A percentile compares a stretch with the other conserved stretches of the same genome.
Evolutionary conservation across 1,140 invertebrate species (phyloP).

Genomic region (Drosophila parabipectinata): DNA sequence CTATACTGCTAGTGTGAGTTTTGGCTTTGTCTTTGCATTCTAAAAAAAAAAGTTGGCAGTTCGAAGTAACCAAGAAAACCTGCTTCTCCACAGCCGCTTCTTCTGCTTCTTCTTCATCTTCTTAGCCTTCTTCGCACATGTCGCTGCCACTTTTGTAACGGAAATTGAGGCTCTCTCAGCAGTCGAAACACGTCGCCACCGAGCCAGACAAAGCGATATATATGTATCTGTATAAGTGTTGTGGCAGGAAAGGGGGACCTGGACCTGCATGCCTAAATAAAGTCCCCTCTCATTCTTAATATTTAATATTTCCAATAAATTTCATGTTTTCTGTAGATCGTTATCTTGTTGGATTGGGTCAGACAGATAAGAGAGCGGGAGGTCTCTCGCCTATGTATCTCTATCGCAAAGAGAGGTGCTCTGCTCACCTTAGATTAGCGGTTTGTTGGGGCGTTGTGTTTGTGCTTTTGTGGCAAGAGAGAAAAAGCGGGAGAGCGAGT

Average conservation of each 20-base stretch:
- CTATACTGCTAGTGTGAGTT: neutral
- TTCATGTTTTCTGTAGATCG: slow-evolving; percentile 11
- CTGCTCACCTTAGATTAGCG: slow-evolving; percentile 5
- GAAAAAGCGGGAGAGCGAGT: neutral
- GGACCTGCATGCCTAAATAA: slow-evolving; percentile 23
- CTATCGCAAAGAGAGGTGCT: neutral
- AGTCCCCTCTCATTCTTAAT: slow-evolving; percentile 2
- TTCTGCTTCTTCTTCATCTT: slow-evolving; percentile 2
- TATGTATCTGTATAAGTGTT: neutral
- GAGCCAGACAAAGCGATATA: neutral
- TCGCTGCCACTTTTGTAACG: slow-evolving; percentile 76
- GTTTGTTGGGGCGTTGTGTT: slow-evolving; percentile 1
- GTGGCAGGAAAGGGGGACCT: neutral
- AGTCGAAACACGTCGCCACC: slow-evolving; percentile 59
- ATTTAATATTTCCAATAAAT: slow-evolving; percentile 41
- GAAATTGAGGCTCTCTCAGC: slow-evolving; percentile 61
- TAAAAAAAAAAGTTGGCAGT: slow-evolving; percentile 22
- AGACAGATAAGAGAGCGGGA: slow-evolving; percentile 5
- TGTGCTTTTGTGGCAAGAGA: neutral
- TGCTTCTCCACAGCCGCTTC: slow-evolving; percentile 22
- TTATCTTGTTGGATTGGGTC: slow-evolving; percentile 32
- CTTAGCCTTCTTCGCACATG: slow-evolving; percentile 30
- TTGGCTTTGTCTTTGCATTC: slow-evolving; percentile 50
- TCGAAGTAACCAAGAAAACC: slow-evolving; percentile 35
- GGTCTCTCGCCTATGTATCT: neutral